A percentile compares a stretch with the other conserved stretches of the same genome.
Conservation (phyloP, 2,888 invertebrate species). For the Galerucella nymphaeae region DNA sequence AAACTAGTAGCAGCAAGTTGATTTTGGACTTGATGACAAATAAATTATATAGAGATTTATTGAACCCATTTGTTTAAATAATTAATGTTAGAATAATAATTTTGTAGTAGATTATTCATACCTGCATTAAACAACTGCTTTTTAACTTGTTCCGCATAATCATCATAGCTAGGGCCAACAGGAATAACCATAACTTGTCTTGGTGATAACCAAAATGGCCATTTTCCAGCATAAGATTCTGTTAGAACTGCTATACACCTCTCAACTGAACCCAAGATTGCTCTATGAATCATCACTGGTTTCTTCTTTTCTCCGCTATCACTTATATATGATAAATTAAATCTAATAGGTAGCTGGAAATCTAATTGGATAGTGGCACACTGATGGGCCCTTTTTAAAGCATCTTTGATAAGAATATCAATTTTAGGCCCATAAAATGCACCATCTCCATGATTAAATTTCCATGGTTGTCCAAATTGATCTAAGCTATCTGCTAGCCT, state of each 20-base stretch:
- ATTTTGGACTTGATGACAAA: too few relatives aligned
- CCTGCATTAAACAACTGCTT: constrained; percentile 79
- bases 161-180: constrained; percentile 87
- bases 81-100: too few relatives aligned
- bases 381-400: constrained; percentile 88
- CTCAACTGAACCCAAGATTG: constrained; percentile 96
- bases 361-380: constrained; percentile 99
- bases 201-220: constrained; percentile 99
- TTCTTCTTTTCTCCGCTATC: constrained; percentile 89
- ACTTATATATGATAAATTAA: constrained; percentile 83
- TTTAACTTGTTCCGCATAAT: constrained; percentile 83
- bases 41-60: too few relatives aligned
- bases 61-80: too few relatives aligned
- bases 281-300: constrained; percentile 98
- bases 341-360: constrained; percentile 95
- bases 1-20: too few relatives aligned
- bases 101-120: not conserved
- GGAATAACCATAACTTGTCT: constrained; percentile 94
- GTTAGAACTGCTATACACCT: constrained; percentile 98
- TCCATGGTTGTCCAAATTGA: constrained; percentile 89
- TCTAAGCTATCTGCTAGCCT: constrained; percentile 85
- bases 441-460: constrained; percentile 93
- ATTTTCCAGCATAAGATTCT: constrained; percentile 97
- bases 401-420: constrained; percentile 96
- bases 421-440: constrained; percentile 99